phyloP scores from a whole-genome alignment of 64 coral and sea anemone species.

The Pocillopora damicornis region DNA sequence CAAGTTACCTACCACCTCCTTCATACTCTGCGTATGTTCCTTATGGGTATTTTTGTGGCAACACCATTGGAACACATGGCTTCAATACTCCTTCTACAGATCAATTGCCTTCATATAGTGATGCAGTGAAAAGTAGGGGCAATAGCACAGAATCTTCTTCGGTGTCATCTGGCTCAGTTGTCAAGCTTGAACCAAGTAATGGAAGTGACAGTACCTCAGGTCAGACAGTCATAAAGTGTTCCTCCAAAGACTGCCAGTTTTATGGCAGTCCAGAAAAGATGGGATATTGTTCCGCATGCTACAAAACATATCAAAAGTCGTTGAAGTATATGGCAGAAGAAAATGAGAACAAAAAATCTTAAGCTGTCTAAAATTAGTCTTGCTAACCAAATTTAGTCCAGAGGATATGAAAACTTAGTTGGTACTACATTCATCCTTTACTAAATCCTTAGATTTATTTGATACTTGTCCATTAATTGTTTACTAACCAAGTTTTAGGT shows the following conservation, averaged over 20 bases:
- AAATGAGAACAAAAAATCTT: neutral
- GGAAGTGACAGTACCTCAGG: neutral
- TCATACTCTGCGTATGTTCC: conserved; percentile 34
- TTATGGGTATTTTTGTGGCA: conserved; percentile 21
- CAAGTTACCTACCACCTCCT: conserved; percentile 21
- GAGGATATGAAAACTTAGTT: neutral
- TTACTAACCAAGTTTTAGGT: too few species aligned
- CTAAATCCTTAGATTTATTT: too few species aligned
- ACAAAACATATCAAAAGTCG: conserved; percentile 48
- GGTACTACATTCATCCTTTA: too few species aligned
- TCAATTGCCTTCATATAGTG: neutral
- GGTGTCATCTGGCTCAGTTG: neutral
- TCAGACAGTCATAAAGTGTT: conserved; percentile 7
- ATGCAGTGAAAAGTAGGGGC: neutral
- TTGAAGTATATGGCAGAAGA: conserved; percentile 38
- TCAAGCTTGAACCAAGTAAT: neutral
- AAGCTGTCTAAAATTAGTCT: neutral
- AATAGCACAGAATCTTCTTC: neutral
- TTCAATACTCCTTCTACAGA: neutral
- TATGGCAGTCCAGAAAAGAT: conserved; percentile 63
- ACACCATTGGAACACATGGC: neutral
- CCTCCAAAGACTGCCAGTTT: conserved; percentile 40
- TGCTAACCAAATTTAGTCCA: neutral
- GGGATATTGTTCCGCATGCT: conserved; percentile 82
- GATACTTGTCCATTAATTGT: too few species aligned